These are phyloP conservation scores for Falcaria lacertinaria DNA, from an alignment of 2,888 invertebrate species.

Conservation along the genomic window DNA sequence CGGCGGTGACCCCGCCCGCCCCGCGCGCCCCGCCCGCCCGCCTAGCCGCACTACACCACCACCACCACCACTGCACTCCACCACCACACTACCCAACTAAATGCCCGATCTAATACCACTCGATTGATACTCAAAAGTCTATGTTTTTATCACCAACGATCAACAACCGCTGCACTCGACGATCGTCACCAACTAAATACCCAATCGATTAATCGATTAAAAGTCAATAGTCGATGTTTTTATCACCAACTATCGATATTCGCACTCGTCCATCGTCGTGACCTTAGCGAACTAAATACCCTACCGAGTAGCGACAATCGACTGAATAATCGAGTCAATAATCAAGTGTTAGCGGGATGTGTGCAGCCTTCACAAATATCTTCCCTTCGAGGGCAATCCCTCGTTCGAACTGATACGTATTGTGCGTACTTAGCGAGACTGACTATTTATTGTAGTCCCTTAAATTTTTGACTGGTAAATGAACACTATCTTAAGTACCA, in stretches of 20 bases:
- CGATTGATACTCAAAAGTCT: no score
- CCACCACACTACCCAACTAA: slow-evolving; percentile 8
- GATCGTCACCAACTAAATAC: no score
- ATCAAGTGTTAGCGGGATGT: neutral
- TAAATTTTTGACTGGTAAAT: neutral
- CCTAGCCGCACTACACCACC: slow-evolving; percentile 31
- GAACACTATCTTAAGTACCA: neutral
- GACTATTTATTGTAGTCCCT: slow-evolving; percentile 49
- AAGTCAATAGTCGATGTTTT: no score
- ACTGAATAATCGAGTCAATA: no score
- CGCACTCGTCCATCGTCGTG: no score
- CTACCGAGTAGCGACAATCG: no score
- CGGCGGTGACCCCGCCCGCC: slow-evolving; percentile 46
- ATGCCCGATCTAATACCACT: neutral
- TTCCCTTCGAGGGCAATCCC: neutral
- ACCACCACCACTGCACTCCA: slow-evolving; percentile 13
- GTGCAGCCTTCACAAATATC: neutral
- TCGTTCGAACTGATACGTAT: slow-evolving; percentile 23
- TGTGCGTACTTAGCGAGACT: slow-evolving; percentile 49
- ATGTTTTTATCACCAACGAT: neutral
- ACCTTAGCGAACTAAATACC: no score
- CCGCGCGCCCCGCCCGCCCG: slow-evolving; percentile 24
- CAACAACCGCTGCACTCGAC: neutral
- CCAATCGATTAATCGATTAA: no score
- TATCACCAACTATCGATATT: neutral